Evolutionary conservation across 2,888 invertebrate genomes (phyloP).

Genomic region (Crepidodera aurea): DNA sequence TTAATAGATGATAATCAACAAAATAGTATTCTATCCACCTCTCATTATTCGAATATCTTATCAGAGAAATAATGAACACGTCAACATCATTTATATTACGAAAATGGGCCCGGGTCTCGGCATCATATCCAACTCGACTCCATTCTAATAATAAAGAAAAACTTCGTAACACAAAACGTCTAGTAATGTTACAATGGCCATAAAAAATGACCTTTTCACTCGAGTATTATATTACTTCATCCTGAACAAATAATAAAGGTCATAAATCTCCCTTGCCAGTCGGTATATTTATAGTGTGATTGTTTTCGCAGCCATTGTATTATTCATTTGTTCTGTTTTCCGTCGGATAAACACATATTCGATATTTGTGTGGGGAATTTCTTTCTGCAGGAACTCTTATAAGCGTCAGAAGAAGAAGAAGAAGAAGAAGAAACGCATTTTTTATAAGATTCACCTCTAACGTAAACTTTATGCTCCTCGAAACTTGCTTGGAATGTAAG

Average conservation of each 20-base stretch:
- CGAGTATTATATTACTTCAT: conserved; percentile 33
- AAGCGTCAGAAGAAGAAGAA: neutral
- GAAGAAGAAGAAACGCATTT: neutral
- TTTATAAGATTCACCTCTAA: neutral
- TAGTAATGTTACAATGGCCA: conserved; percentile 28
- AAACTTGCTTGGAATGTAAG: too few relatives aligned
- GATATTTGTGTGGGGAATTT: neutral
- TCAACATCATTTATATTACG: conserved; percentile 10
- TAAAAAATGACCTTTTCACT: conserved; percentile 34
- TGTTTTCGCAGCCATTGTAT: conserved; percentile 35
- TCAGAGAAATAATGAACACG: neutral
- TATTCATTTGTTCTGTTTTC: conserved; percentile 33
- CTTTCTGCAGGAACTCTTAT: neutral
- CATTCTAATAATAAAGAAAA: conserved; percentile 25
- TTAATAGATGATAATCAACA: too few relatives aligned
- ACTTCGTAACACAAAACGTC: conserved; percentile 29
- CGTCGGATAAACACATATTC: conserved; percentile 6
- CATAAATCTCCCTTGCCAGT: conserved; percentile 33
- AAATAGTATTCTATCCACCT: too few relatives aligned
- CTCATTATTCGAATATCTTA: neutral
- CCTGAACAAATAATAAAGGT: conserved; percentile 34
- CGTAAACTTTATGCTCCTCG: neutral
- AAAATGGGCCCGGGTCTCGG: neutral
- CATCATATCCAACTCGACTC: neutral
- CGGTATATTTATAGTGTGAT: conserved; percentile 34